Evolutionary conservation across 2,797 vertebrate genomes (phyloP).

Genomic region (Lacerta bilineata): DNA sequence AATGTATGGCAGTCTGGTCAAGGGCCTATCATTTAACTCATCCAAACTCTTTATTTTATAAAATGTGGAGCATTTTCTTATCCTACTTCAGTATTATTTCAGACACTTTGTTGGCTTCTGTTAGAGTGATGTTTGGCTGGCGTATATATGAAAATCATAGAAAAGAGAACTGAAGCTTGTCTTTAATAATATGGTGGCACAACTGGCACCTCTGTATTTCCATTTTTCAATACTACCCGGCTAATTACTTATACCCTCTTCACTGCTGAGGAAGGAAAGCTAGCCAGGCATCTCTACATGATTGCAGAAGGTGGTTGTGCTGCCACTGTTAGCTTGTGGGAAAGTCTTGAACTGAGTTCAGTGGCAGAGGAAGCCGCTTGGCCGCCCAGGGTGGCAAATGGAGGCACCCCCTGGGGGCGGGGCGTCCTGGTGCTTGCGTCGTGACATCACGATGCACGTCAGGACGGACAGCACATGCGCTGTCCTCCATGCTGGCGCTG

Average conservation of each 20-base stretch:
- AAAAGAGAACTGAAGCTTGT: no score
- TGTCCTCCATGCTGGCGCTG: no score
- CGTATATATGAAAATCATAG: no score
- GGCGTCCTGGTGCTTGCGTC: no score
- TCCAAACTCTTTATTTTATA: not conserved
- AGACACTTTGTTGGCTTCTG: not conserved
- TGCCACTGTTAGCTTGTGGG: no score
- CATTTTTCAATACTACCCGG: not conserved
- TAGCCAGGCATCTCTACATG: not conserved
- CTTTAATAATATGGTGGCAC: not conserved
- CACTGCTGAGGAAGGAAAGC: not conserved
- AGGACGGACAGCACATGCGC: no score
- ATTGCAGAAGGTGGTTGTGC: no score
- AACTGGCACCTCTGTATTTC: not conserved
- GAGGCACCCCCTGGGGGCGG: no score
- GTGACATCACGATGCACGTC: no score
- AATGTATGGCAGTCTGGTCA: not conserved
- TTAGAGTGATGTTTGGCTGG: not conserved
- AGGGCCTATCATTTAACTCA: conserved; percentile 14
- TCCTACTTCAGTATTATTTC: not conserved
- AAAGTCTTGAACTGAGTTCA: no score
- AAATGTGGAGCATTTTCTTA: not conserved
- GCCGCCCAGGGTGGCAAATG: no score
- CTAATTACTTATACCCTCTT: not conserved
- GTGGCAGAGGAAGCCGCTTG: no score